Evolutionary conservation across 64 coral and sea anemone genomes (phyloP).

Genomic region (Acropora yongei): DNA sequence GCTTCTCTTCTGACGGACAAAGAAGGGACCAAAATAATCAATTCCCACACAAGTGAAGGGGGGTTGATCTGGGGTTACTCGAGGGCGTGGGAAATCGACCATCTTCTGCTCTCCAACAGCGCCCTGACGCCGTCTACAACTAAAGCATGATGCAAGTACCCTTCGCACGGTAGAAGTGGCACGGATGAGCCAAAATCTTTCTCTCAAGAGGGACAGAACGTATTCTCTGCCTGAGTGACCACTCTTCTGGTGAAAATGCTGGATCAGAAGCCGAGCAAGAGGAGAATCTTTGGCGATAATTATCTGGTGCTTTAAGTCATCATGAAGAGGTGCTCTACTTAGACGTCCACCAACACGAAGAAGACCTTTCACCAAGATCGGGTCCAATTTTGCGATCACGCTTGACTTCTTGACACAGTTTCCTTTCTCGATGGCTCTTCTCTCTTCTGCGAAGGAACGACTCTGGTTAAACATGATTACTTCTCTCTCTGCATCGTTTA

Average conservation of each 20-base stretch:
- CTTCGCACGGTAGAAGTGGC: not conserved
- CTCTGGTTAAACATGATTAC: no score
- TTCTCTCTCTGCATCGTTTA: not conserved
- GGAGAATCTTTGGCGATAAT: not conserved
- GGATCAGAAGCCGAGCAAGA: not conserved
- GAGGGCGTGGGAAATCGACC: not conserved
- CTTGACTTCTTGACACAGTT: no score
- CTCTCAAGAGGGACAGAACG: not conserved
- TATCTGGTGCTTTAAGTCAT: not conserved
- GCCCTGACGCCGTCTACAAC: not conserved
- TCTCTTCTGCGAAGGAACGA: no score
- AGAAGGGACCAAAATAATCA: not conserved
- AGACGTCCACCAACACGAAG: not conserved
- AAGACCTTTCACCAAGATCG: not conserved
- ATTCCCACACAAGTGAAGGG: constrained; percentile 3
- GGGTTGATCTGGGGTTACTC: not conserved
- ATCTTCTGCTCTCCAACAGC: not conserved
- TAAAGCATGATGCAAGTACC: not conserved
- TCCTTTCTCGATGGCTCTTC: no score
- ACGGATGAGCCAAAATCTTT: no score
- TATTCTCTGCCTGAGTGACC: not conserved
- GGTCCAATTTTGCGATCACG: not conserved
- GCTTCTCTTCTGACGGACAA: no score
- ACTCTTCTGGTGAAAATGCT: not conserved
- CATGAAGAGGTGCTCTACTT: not conserved